phyloP scores from a whole-genome alignment of 2,888 invertebrate genomes.

The Hecatera dysodea region DNA sequence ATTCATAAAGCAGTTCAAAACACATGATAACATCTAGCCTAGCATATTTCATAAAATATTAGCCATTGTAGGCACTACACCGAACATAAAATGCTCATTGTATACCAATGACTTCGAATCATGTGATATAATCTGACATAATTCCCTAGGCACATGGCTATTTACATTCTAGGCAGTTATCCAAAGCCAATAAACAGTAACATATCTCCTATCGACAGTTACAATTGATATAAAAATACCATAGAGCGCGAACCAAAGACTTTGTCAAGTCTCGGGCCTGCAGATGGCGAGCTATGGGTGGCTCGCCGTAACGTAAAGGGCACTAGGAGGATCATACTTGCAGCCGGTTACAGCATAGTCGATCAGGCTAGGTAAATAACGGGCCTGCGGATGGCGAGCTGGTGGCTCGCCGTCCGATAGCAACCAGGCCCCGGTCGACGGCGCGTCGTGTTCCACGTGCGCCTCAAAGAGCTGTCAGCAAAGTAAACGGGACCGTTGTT shows the following conservation, averaged over 20 bases:
- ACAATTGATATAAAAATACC: constrained; percentile 48
- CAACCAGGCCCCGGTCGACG: no score
- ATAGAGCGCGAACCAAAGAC: not conserved
- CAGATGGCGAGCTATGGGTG: no score
- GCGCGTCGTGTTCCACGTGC: no score
- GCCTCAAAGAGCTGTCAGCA: no score
- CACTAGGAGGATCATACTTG: no score
- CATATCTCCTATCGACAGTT: not conserved
- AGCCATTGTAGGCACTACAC: constrained; percentile 21
- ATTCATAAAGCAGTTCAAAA: not conserved
- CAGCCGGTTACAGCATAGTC: no score
- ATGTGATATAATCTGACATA: constrained; percentile 35
- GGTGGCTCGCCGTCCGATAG: no score
- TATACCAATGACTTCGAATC: constrained; percentile 20
- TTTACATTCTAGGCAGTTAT: constrained; percentile 20
- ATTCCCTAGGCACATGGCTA: not conserved
- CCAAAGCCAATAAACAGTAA: not conserved
- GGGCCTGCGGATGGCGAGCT: no score
- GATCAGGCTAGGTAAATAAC: no score
- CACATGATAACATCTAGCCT: not conserved
- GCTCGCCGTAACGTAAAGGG: no score
- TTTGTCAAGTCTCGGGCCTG: no score
- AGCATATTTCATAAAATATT: constrained; percentile 8
- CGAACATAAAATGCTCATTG: constrained; percentile 12
- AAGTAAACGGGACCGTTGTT: no score